Evolutionary conservation across 2,113 vertebrate species (phyloP).

Genomic region (Oryzias woworae): DNA sequence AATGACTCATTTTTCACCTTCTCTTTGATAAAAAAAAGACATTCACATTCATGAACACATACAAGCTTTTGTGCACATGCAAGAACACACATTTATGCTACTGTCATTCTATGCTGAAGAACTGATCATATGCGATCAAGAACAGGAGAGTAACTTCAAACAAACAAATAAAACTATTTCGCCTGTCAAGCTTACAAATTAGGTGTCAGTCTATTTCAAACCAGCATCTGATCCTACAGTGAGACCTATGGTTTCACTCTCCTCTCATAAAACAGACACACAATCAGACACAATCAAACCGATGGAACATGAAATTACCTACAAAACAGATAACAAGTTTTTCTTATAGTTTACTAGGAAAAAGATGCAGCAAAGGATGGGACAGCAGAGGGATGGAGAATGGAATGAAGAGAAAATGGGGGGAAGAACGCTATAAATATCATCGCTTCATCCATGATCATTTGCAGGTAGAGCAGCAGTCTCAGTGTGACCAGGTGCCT

Average conservation of each 20-base stretch:
- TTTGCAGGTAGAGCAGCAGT: too few relatives aligned
- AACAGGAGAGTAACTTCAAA: background rate
- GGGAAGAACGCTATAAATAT: background rate
- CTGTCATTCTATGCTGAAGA: background rate
- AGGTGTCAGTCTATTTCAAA: slow-evolving; percentile 57
- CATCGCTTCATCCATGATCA: too few relatives aligned
- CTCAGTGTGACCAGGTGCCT: too few relatives aligned
- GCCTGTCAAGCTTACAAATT: slow-evolving; percentile 4
- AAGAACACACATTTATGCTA: background rate
- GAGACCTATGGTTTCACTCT: slow-evolving; percentile 69
- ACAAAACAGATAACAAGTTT: slow-evolving; percentile 62
- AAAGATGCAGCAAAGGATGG: slow-evolving; percentile 5
- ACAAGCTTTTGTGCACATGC: background rate
- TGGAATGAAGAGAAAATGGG: background rate
- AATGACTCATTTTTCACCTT: slow-evolving; percentile 36
- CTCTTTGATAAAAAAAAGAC: slow-evolving; percentile 20
- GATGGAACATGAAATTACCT: slow-evolving; percentile 30
- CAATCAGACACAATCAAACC: slow-evolving; percentile 18
- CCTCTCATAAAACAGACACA: slow-evolving; percentile 24
- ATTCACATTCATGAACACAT: slow-evolving; percentile 16
- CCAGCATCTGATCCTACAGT: slow-evolving; percentile 76
- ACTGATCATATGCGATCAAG: too few relatives aligned
- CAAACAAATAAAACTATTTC: background rate
- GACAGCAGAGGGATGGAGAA: slow-evolving; percentile 19
- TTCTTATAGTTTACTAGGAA: background rate